phyloP scores from a whole-genome alignment of 1,140 invertebrate genomes.

The Idris sp. region DNA sequence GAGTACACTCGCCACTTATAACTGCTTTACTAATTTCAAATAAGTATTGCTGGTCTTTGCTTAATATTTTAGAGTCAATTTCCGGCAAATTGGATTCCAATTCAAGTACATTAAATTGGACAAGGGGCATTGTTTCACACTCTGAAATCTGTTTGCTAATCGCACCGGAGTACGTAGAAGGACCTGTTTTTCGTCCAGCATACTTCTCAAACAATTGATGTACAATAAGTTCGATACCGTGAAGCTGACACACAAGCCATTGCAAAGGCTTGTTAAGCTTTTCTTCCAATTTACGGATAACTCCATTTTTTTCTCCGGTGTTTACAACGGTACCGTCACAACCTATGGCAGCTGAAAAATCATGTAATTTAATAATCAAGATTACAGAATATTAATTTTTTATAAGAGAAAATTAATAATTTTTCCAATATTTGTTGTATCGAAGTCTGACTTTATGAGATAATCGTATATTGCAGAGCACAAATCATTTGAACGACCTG shows the following conservation, averaged over 20 bases:
- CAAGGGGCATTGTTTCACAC: slow-evolving; percentile 52
- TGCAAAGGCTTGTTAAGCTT: slow-evolving; percentile 47
- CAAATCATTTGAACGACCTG: slow-evolving; percentile 51
- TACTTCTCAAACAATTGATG: slow-evolving; percentile 63
- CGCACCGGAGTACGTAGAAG: slow-evolving; percentile 54
- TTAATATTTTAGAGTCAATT: slow-evolving; percentile 45
- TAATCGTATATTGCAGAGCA: slow-evolving; percentile 31
- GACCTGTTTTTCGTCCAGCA: slow-evolving; percentile 62
- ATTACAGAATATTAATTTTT: too few relatives aligned
- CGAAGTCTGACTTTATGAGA: slow-evolving; percentile 20
- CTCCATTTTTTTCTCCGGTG: slow-evolving; percentile 61
- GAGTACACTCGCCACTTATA: neutral
- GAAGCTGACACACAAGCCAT: slow-evolving; percentile 65
- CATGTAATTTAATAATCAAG: too few relatives aligned
- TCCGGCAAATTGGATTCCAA: slow-evolving; percentile 21
- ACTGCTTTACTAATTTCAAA: slow-evolving; percentile 4
- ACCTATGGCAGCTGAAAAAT: slow-evolving; percentile 55
- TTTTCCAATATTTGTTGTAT: slow-evolving; percentile 16
- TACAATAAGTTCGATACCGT: slow-evolving; percentile 64
- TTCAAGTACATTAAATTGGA: slow-evolving; percentile 48
- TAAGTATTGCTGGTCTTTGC: slow-evolving; percentile 26
- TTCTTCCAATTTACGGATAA: slow-evolving; percentile 55
- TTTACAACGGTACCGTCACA: slow-evolving; percentile 68
- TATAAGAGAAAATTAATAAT: slow-evolving; percentile 4
- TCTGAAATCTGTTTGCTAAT: slow-evolving; percentile 34